These are phyloP conservation scores for Portevinia maculata DNA, from an alignment of 2,888 invertebrate genomes.

Conservation along the genomic window DNA sequence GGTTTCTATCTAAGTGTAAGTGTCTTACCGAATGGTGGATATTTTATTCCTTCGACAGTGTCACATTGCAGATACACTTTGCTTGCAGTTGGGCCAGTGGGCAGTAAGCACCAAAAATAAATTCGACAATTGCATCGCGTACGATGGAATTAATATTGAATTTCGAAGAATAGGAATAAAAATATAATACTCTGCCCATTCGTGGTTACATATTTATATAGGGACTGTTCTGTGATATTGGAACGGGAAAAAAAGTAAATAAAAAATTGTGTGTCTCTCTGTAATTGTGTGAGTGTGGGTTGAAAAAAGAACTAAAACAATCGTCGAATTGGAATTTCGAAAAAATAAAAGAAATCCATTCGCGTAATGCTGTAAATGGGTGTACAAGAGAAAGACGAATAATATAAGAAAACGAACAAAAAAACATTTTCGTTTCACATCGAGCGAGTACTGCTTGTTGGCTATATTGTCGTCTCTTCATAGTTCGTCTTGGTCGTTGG, in stretches of 20 bases:
- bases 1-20: background rate
- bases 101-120: conserved; percentile 46
- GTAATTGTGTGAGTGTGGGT: conserved; percentile 31
- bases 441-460: conserved; percentile 46
- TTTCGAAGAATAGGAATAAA: conserved; percentile 20
- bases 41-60: conserved; percentile 62
- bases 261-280: too few relatives aligned
- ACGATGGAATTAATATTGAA: conserved; percentile 33
- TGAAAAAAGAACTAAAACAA: conserved; percentile 28
- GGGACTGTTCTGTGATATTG: conserved; percentile 1
- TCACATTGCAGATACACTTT: conserved; percentile 67
- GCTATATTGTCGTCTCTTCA: conserved; percentile 71
- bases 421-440: conserved; percentile 53
- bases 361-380: conserved; percentile 42
- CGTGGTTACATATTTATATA: conserved; percentile 1
- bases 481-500: conserved; percentile 67
- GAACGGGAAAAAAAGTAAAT: conserved; percentile 10
- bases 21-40: conserved; percentile 45
- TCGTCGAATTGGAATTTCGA: conserved; percentile 69
- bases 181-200: too few relatives aligned
- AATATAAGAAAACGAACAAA: conserved; percentile 58
- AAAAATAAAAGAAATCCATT: conserved; percentile 67
- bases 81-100: conserved; percentile 48
- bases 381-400: conserved; percentile 57
- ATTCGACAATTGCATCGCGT: conserved; percentile 52